A percentile compares a stretch with the other conserved stretches of the same genome.
phyloP scores from a whole-genome alignment of 1,140 invertebrate species.

The Polypedilum pembai region DNA sequence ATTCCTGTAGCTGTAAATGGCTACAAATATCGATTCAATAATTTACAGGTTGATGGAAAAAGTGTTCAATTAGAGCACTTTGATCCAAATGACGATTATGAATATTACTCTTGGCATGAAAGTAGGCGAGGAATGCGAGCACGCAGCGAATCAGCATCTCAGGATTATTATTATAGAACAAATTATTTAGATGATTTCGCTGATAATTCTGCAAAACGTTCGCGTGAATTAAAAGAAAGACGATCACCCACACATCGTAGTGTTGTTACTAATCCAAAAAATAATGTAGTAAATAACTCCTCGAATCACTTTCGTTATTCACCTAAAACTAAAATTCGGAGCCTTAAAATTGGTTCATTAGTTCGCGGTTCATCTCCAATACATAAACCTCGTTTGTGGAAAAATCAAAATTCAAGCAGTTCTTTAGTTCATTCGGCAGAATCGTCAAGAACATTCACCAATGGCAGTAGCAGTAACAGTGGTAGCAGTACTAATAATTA shows the following conservation, averaged over 20 bases:
- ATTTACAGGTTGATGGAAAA: constrained; percentile 21
- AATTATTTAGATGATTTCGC: neutral
- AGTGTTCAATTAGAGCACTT: neutral
- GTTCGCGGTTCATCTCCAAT: neutral
- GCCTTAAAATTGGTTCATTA: neutral
- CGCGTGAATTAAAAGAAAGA: neutral
- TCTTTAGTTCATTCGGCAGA: neutral
- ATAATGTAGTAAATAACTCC: neutral
- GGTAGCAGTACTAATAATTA: no score
- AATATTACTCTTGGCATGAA: constrained; percentile 8
- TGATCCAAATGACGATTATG: neutral
- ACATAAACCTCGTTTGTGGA: neutral
- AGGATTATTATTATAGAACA: constrained; percentile 21
- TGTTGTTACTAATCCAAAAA: constrained; percentile 25
- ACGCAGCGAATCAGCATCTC: constrained; percentile 8
- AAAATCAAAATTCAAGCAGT: neutral
- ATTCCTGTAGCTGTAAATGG: neutral
- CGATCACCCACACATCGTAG: constrained; percentile 1
- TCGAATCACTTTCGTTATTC: constrained; percentile 5
- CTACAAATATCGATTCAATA: neutral
- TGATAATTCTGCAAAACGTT: neutral
- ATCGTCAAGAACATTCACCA: neutral
- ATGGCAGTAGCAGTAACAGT: neutral
- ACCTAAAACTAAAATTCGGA: neutral
- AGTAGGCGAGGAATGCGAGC: neutral